Evolutionary conservation across 92 coral and sea anemone genomes (phyloP).

Genomic region (Siderastrea siderea): DNA sequence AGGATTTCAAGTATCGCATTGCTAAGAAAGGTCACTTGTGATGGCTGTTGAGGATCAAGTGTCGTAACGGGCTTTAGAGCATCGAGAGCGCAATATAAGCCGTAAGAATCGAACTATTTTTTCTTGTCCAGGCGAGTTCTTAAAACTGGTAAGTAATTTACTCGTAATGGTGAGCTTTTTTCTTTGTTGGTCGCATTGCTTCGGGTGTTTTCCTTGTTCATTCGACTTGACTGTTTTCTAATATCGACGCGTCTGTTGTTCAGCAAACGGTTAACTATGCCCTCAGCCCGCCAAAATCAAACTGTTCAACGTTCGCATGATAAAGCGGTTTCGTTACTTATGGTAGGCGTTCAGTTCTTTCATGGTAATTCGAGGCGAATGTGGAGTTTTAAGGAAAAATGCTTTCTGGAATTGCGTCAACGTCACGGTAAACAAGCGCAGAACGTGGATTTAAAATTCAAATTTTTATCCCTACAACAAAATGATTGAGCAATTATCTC

Average conservation of each 20-base stretch:
- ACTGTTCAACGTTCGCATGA: neutral
- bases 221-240: too few relatives aligned
- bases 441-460: slow-evolving; percentile 38
- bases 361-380: neutral
- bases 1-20: slow-evolving; percentile 9
- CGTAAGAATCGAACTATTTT: neutral
- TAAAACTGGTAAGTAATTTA: neutral
- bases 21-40: slow-evolving; percentile 29
- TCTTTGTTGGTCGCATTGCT: neutral
- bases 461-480: slow-evolving; percentile 13
- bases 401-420: neutral
- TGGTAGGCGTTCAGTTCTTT: neutral
- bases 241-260: neutral
- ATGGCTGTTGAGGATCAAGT: neutral
- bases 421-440: neutral
- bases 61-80: slow-evolving; percentile 8
- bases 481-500: slow-evolving; percentile 12
- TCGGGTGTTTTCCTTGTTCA: neutral
- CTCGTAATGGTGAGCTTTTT: neutral
- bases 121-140: neutral
- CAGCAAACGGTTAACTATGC: neutral
- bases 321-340: neutral
- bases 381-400: neutral
- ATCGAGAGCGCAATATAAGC: neutral
- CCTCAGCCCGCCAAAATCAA: neutral